These are phyloP conservation scores for Maniola jurtina DNA, from an alignment of 1,140 invertebrate genomes.

Conservation along the genomic window DNA sequence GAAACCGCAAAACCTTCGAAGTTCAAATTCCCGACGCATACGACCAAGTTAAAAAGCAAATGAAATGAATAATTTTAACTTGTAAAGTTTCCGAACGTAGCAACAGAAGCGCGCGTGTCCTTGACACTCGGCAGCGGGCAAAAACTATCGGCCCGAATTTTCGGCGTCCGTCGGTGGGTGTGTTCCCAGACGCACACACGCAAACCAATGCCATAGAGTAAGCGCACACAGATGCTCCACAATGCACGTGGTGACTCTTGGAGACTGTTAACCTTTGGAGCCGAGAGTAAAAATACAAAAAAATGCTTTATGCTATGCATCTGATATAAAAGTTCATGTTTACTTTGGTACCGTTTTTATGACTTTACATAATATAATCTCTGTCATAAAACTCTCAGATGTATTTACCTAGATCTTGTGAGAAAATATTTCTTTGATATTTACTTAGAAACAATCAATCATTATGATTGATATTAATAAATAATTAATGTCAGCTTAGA, in stretches of 20 bases:
- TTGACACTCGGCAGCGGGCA: conserved; percentile 71
- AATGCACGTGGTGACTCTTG: conserved; percentile 7
- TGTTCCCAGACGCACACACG: conserved; percentile 47
- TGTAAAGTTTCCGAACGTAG: conserved; percentile 43
- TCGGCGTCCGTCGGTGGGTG: conserved; percentile 58
- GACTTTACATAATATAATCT: no score
- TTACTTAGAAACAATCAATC: no score
- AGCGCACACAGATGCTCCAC: conserved; percentile 23
- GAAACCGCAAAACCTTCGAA: neutral
- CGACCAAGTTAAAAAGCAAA: conserved; percentile 17
- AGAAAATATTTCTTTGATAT: no score
- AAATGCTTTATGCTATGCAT: neutral
- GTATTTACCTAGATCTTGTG: no score
- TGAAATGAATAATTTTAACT: conserved; percentile 30
- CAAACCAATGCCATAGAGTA: conserved; percentile 42
- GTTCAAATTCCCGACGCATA: neutral
- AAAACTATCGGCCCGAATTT: conserved; percentile 66
- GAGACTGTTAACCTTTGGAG: conserved; percentile 7
- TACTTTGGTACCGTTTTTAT: neutral
- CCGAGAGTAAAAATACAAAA: conserved; percentile 1
- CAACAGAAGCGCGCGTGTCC: conserved; percentile 63
- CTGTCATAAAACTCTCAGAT: no score
- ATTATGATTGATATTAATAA: no score
- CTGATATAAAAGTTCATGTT: neutral
- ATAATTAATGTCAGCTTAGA: no score